Percentiles rank a stretch among this genome's conserved stretches.
Evolutionary conservation across 2,888 invertebrate genomes (phyloP).

Genomic region (Gibbula magus): DNA sequence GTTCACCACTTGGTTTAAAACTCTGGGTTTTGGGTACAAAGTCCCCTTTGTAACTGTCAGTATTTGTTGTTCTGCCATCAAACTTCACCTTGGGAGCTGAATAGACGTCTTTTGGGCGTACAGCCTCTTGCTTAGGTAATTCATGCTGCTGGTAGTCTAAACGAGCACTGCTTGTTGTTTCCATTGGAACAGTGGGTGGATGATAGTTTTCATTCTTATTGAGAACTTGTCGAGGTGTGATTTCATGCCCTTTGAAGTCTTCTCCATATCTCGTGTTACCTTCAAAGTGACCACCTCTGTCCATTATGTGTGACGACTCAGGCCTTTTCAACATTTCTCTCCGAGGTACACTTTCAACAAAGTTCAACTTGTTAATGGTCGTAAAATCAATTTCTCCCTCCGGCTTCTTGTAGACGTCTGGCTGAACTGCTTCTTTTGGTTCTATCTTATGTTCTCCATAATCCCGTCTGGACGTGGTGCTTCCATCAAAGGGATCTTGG

Average conservation of each 20-base stretch:
- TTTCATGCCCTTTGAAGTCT: slow-evolving; percentile 41
- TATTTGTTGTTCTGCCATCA: slow-evolving; percentile 58
- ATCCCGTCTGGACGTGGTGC: slow-evolving; percentile 56
- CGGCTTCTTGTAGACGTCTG: slow-evolving; percentile 54
- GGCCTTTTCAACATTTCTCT: neutral
- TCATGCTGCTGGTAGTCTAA: slow-evolving; percentile 52
- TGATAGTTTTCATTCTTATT: neutral
- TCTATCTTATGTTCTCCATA: slow-evolving; percentile 30
- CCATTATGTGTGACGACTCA: slow-evolving; percentile 1
- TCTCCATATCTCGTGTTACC: slow-evolving; percentile 49
- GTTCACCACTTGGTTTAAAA: slow-evolving; percentile 56
- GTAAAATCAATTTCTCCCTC: slow-evolving; percentile 63
- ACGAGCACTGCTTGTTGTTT: neutral
- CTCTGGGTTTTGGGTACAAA: slow-evolving; percentile 37
- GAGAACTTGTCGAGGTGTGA: neutral
- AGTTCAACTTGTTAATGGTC: slow-evolving; percentile 56
- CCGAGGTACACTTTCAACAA: slow-evolving; percentile 8
- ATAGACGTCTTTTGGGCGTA: slow-evolving; percentile 45
- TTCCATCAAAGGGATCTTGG: slow-evolving; percentile 62
- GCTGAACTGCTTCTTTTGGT: slow-evolving; percentile 47
- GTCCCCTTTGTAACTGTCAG: slow-evolving; percentile 50
- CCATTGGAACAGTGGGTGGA: neutral
- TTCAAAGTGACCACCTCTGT: neutral
- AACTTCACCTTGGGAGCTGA: slow-evolving; percentile 54
- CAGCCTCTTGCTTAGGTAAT: slow-evolving; percentile 44